Evolutionary conservation across 2,113 vertebrate species (phyloP).

Genomic region (Myrmecophaga tridactyla): DNA sequence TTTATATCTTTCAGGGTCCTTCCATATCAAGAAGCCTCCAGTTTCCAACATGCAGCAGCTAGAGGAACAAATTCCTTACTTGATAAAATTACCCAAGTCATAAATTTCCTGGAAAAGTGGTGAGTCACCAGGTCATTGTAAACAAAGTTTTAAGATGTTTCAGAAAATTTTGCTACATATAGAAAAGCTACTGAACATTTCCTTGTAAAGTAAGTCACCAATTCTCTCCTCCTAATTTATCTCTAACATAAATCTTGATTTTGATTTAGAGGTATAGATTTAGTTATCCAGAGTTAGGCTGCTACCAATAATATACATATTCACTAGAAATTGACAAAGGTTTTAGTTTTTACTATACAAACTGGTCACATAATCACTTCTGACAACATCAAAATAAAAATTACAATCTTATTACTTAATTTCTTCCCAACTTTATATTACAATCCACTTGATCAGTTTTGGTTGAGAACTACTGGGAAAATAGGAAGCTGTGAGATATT

Average conservation of each 20-base stretch:
- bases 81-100: neutral
- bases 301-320: neutral
- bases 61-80: neutral
- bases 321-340: neutral
- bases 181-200: neutral
- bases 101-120: neutral
- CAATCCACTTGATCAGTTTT: too few species aligned
- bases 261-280: too few species aligned
- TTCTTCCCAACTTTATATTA: too few species aligned
- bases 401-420: too few species aligned
- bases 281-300: too few species aligned
- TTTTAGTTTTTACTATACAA: neutral
- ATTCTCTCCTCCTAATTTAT: neutral
- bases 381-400: neutral
- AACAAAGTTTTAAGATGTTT: neutral
- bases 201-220: neutral
- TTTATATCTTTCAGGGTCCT: neutral
- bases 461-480: too few species aligned
- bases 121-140: neutral
- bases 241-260: too few species aligned
- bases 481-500: too few species aligned
- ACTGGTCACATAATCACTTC: neutral
- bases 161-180: neutral
- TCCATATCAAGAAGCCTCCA: neutral
- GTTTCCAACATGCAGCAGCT: neutral